These are phyloP conservation scores for Epinephelus fuscoguttatus DNA, from an alignment of 2,113 vertebrate species.

Conservation along the genomic window DNA sequence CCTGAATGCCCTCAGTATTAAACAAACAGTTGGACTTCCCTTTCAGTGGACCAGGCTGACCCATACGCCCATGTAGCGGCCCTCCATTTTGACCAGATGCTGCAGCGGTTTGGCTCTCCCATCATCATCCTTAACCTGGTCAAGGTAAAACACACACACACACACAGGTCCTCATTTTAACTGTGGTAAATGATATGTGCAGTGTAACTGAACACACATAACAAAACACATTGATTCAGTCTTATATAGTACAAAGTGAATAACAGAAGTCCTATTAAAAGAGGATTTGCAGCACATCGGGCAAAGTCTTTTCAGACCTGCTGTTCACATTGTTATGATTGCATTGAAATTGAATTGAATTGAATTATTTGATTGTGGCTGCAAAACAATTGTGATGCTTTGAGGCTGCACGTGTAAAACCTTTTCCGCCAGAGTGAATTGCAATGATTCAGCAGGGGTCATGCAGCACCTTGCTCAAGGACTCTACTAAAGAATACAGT, in stretches of 20 bases:
- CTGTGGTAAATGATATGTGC: not conserved
- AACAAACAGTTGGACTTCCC: slow-evolving; percentile 14
- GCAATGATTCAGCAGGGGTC: not conserved
- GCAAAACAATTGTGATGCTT: not conserved
- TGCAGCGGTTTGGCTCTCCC: slow-evolving; percentile 97
- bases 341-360: too few relatives aligned
- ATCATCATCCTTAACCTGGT: slow-evolving; percentile 99
- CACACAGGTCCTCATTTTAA: not conserved
- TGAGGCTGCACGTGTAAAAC: not conserved
- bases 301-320: not conserved
- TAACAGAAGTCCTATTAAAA: not conserved
- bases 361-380: not conserved
- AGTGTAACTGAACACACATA: not conserved
- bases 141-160: slow-evolving; percentile 86
- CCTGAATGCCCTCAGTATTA: too few relatives aligned
- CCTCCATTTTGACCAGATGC: slow-evolving; percentile 99
- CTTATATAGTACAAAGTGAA: not conserved
- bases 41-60: slow-evolving; percentile 97
- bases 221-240: too few relatives aligned
- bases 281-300: not conserved
- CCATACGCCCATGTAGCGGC: slow-evolving; percentile 94
- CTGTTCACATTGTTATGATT: too few relatives aligned
- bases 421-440: not conserved
- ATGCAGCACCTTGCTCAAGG: not conserved
- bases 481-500: not conserved